Evolutionary conservation across 2,888 invertebrate genomes (phyloP).

Genomic region (Vannuccia rotundouncinata): DNA sequence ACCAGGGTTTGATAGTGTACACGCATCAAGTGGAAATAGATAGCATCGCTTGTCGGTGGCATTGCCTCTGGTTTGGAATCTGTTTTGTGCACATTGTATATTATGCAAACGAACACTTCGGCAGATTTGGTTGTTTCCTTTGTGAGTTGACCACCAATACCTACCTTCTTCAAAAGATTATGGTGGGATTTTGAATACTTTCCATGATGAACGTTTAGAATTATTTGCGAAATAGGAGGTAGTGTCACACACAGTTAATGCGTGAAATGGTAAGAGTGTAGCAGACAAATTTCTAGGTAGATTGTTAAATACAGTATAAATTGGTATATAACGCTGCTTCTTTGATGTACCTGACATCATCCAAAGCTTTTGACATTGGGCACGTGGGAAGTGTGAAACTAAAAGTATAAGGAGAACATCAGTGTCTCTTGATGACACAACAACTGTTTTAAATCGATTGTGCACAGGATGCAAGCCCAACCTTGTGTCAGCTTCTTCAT

Average conservation of each 20-base stretch:
- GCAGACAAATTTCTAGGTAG: background rate
- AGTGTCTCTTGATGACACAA: background rate
- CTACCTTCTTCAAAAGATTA: background rate
- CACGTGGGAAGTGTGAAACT: background rate
- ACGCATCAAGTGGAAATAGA: background rate
- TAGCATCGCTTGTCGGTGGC: background rate
- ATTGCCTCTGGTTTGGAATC: background rate
- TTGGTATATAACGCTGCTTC: too few species aligned
- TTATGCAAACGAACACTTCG: background rate
- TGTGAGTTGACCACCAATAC: background rate
- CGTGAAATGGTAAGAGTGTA: background rate
- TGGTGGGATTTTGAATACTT: background rate
- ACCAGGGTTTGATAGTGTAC: background rate
- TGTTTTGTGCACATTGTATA: background rate
- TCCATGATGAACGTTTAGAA: background rate
- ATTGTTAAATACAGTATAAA: background rate
- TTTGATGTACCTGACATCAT: background rate
- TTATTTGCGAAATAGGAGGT: background rate
- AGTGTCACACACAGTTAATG: background rate
- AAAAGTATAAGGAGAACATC: background rate
- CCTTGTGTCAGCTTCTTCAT: background rate
- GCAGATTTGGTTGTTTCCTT: background rate
- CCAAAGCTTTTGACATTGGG: background rate
- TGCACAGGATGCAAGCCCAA: background rate
- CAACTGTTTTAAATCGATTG: background rate